A percentile compares a stretch with the other conserved stretches of the same genome.
These are phyloP conservation scores for Brachionus angularis DNA, from an alignment of 1,140 invertebrate genomes.

Conservation along the genomic window DNA sequence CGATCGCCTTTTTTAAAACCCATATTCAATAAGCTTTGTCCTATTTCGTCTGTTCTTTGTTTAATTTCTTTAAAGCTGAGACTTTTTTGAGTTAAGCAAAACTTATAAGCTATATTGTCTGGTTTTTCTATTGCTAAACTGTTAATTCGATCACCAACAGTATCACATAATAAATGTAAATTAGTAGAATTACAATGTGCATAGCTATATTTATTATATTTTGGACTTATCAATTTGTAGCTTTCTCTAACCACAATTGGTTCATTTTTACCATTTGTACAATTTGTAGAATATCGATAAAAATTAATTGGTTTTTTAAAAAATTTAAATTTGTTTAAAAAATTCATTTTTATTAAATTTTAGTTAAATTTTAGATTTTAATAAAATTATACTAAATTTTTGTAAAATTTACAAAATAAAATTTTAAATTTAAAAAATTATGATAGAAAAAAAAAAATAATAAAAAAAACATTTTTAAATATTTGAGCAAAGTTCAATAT, in stretches of 20 bases:
- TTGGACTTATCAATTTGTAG: neutral
- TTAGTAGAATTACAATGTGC: neutral
- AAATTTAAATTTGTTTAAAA: too few relatives aligned
- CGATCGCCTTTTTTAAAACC: slow-evolving; percentile 42
- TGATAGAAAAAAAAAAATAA: too few relatives aligned
- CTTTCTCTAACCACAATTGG: neutral
- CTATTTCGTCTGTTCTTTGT: slow-evolving; percentile 21
- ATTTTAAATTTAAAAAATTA: too few relatives aligned
- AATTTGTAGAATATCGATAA: too few relatives aligned
- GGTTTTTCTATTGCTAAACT: neutral
- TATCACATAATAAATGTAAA: slow-evolving; percentile 20
- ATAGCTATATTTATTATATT: slow-evolving; percentile 30
- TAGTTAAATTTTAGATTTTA: too few relatives aligned
- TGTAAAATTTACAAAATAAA: too few relatives aligned
- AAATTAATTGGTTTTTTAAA: too few relatives aligned
- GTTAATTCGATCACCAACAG: neutral
- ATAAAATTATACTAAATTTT: too few relatives aligned
- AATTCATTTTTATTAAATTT: too few relatives aligned
- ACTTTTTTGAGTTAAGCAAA: neutral
- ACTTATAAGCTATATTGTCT: neutral
- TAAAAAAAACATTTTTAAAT: too few relatives aligned
- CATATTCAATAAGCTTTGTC: neutral
- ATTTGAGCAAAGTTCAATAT: too few relatives aligned
- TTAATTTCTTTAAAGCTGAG: slow-evolving; percentile 26
- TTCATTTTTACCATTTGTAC: too few relatives aligned